These are phyloP conservation scores for Stegodyphus dumicola DNA, from an alignment of 1,140 invertebrate genomes.

Conservation along the genomic window DNA sequence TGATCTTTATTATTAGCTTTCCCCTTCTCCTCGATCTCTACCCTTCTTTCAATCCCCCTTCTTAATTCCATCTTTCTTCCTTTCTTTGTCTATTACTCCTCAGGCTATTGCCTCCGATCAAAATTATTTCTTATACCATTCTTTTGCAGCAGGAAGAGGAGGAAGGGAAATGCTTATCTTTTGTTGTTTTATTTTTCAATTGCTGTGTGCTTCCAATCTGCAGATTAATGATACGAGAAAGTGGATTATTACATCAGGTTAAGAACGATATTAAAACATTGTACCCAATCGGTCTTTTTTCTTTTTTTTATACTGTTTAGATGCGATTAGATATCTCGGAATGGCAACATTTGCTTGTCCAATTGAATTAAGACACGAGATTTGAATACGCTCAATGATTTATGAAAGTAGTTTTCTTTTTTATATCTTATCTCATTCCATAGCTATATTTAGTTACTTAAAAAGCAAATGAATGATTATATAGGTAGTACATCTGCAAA, in stretches of 20 bases:
- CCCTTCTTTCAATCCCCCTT: conserved; percentile 42
- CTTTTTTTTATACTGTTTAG: too few species aligned
- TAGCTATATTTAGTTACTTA: too few species aligned
- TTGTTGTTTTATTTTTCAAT: conserved; percentile 44
- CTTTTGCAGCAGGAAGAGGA: too few species aligned
- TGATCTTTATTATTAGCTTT: conserved; percentile 59
- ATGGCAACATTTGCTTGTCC: too few species aligned
- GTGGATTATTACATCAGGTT: conserved; percentile 29
- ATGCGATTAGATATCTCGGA: too few species aligned
- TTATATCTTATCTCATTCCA: too few species aligned
- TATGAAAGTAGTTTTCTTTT: too few species aligned
- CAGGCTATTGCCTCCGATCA: conserved; percentile 39
- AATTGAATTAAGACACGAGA: too few species aligned
- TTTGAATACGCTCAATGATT: too few species aligned
- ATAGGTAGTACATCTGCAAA: too few species aligned
- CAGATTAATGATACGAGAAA: conserved; percentile 36
- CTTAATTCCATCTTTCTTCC: conserved; percentile 54
- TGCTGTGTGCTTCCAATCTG: conserved; percentile 18
- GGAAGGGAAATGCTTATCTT: too few species aligned
- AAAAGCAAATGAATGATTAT: too few species aligned
- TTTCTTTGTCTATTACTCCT: conserved; percentile 15
- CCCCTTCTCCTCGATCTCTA: conserved; percentile 22
- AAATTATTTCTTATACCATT: conserved; percentile 48
- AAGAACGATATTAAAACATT: conserved; percentile 10
- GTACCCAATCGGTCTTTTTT: neutral